Evolutionary conservation across 2,888 invertebrate genomes (phyloP).

Genomic region (Stratiomys singularior): DNA sequence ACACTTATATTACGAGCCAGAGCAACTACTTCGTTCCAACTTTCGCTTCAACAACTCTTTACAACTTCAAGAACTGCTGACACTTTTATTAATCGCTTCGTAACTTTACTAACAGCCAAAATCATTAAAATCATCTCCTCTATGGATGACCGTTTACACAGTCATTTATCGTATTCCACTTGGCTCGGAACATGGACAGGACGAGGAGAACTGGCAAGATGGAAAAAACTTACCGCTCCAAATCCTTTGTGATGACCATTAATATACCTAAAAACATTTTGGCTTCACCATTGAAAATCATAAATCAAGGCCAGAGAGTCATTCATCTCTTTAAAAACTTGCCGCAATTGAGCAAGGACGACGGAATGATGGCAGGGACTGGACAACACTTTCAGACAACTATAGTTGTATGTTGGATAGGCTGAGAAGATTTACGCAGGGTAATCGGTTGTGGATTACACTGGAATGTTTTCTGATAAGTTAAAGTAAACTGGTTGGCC

Average conservation of each 20-base stretch:
- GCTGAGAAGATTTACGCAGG: constrained; percentile 1
- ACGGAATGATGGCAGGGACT: neutral
- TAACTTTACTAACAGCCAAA: neutral
- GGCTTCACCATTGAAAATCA: constrained; percentile 53
- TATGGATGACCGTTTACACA: neutral
- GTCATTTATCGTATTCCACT: neutral
- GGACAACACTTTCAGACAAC: constrained; percentile 1
- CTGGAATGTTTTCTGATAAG: neutral
- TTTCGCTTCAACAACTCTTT: neutral
- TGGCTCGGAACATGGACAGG: too few relatives aligned
- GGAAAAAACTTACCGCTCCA: neutral
- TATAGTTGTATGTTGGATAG: neutral
- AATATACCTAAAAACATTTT: constrained; percentile 50
- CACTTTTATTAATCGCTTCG: neutral
- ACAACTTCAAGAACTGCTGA: neutral
- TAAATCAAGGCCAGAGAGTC: constrained; percentile 54
- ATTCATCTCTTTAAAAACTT: constrained; percentile 53
- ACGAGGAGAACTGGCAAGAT: neutral
- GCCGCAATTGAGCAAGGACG: neutral
- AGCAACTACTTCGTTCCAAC: neutral
- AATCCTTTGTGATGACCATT: constrained; percentile 14
- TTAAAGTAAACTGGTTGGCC: neutral
- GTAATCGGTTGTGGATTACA: constrained; percentile 21
- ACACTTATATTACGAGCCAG: neutral
- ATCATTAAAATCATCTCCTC: constrained; percentile 20